Base-by-base conservation (phyloP, 2,113 vertebrate species). In the Hyperopisus bebe region DNA sequence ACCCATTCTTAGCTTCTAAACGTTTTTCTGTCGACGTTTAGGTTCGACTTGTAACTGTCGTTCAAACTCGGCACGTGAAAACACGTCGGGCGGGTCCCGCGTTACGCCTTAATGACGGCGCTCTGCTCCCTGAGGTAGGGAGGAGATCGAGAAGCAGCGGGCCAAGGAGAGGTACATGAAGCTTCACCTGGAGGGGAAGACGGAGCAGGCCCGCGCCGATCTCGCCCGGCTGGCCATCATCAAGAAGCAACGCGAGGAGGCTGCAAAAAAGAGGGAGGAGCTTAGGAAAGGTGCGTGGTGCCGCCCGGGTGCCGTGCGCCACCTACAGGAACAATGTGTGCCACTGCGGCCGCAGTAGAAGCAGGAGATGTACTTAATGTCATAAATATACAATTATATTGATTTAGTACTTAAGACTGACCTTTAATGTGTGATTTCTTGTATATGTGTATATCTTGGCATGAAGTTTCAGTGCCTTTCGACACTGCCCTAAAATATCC, bases 121-220 rank as follows among this genome's bases (percentile, higher is more conserved):
- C 15, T 58, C 55, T 66, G 50, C 3, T 50, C 10, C 24, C 3
- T 44, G 1, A 15, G n/a, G 13, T 91, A 97, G 96, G 92, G 96
- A 97, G 92, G 96, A 97, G 93, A 95, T 97, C 24, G 96, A 97
- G 91, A 97, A 96, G 93, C 96, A 96, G 93, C 95, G 95, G 74
- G 96, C 96, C 11, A 96, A 96, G 89, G 96, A 97, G 87, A 94
- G 95, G 62, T 96, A 96, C 91, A 96, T 95, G 96, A 97, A 96
- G 92, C 94, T 97, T 21, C 96, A 97, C 89, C 93, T 95, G 1
- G 96, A 96, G 91, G 96, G 96, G 21, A 97, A 97, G 94, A 97
- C 96, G 0, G 96, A 97, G 1, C 96, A 96, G 93, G 96, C 96
- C 42, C 93, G 91, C 39, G 95, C 96, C 0, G 96, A 97, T 91